These are phyloP conservation scores for Drosophila lutescens DNA, from an alignment of 2,888 invertebrate genomes.

Conservation along the genomic window DNA sequence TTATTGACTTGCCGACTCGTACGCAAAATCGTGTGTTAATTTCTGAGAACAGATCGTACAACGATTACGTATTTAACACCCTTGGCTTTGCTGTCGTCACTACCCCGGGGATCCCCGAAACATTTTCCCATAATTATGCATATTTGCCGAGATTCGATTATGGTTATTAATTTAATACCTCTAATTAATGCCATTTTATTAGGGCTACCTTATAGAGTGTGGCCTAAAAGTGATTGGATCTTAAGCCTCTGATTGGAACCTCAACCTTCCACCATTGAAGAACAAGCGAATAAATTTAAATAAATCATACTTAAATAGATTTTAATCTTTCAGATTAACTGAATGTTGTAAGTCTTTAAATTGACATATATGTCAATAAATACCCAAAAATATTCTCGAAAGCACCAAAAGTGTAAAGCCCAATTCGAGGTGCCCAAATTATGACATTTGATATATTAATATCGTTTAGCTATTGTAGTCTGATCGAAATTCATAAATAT, in stretches of 20 bases:
- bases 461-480: conserved; percentile 29
- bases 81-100: conserved; percentile 29
- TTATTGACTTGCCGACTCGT: conserved; percentile 12
- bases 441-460: conserved; percentile 32
- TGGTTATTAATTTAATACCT: conserved; percentile 5
- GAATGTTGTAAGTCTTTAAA: not conserved
- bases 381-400: not conserved
- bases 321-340: not conserved
- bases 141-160: not conserved
- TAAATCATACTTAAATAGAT: conserved; percentile 9
- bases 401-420: conserved; percentile 3
- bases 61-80: conserved; percentile 10
- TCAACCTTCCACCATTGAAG: conserved; percentile 16
- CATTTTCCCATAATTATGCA: conserved; percentile 13
- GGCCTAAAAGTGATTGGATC: not conserved
- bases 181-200: conserved; percentile 6
- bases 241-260: too few species aligned
- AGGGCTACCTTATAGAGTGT: conserved; percentile 16
- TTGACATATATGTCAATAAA: too few species aligned
- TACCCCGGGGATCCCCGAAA: conserved; percentile 6
- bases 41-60: conserved; percentile 3
- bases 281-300: conserved; percentile 9
- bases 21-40: not conserved
- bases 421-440: conserved; percentile 3
- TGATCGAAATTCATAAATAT: conserved; percentile 16